Conservation (phyloP, 2,113 vertebrate species). For the Pardalotus punctatus region DNA sequence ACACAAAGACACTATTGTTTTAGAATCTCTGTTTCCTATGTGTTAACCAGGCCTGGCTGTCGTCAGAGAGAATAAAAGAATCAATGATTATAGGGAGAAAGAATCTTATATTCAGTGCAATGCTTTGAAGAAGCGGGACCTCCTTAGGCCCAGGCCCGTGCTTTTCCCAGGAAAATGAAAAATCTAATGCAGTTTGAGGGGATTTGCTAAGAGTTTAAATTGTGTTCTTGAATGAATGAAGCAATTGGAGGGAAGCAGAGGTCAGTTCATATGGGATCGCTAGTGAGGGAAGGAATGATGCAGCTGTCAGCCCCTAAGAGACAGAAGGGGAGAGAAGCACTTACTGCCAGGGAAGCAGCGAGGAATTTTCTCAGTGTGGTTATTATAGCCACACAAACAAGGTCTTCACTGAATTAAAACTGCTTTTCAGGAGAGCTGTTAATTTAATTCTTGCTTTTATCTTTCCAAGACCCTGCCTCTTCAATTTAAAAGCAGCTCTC, state of each 20-base stretch:
- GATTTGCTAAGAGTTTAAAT: not conserved
- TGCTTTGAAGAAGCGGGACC: not conserved
- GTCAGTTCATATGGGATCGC: not conserved
- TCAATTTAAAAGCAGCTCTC: not conserved
- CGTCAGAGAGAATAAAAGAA: not conserved
- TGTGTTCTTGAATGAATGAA: not conserved
- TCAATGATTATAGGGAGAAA: not conserved
- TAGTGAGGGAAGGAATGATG: not conserved
- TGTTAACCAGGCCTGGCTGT: not conserved
- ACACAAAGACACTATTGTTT: not conserved
- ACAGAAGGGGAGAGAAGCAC: not conserved
- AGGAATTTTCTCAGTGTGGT: not conserved
- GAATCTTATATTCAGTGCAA: not conserved
- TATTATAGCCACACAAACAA: not conserved
- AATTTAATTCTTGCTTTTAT: not conserved
- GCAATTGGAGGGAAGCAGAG: not conserved
- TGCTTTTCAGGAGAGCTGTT: not conserved
- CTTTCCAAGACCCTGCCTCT: not conserved
- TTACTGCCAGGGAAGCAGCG: not conserved
- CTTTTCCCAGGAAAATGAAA: not conserved
- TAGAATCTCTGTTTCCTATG: not conserved
- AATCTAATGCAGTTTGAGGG: not conserved
- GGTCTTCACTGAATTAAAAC: not conserved
- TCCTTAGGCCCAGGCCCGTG: not conserved
- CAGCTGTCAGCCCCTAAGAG: not conserved